These are phyloP conservation scores for Perognathus longimembris DNA, from an alignment of 2,113 vertebrate genomes.

Conservation along the genomic window DNA sequence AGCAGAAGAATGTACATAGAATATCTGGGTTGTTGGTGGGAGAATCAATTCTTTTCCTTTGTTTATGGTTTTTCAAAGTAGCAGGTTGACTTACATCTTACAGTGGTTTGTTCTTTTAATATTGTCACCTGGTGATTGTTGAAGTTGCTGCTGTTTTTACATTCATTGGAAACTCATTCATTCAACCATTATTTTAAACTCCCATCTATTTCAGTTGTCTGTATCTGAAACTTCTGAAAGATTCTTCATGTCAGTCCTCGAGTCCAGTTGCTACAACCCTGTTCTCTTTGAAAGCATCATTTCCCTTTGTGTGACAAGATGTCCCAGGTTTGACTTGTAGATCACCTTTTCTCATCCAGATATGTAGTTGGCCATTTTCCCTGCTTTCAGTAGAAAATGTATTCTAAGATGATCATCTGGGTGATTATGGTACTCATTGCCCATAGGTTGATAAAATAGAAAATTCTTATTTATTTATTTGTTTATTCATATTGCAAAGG, in stretches of 20 bases:
- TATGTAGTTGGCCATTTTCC: background rate
- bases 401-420: conserved; percentile 9
- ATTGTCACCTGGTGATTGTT: background rate
- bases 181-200: background rate
- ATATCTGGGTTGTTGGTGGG: background rate
- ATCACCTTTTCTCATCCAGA: background rate
- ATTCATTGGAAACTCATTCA: background rate
- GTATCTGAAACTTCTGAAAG: background rate
- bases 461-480: no score
- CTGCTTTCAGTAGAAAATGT: conserved; percentile 11
- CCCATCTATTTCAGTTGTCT: no score
- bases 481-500: no score
- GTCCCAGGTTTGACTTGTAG: background rate
- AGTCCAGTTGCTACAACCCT: background rate
- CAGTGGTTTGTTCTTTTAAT: background rate
- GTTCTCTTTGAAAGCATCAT: background rate
- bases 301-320: conserved; percentile 2
- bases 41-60: background rate
- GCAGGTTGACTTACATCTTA: background rate
- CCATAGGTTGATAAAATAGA: background rate
- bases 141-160: background rate
- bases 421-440: background rate
- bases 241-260: background rate
- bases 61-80: conserved; percentile 49
- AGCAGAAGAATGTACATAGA: background rate